These are phyloP conservation scores for Morpho helenor DNA, from an alignment of 2,888 invertebrate genomes.

Conservation along the genomic window DNA sequence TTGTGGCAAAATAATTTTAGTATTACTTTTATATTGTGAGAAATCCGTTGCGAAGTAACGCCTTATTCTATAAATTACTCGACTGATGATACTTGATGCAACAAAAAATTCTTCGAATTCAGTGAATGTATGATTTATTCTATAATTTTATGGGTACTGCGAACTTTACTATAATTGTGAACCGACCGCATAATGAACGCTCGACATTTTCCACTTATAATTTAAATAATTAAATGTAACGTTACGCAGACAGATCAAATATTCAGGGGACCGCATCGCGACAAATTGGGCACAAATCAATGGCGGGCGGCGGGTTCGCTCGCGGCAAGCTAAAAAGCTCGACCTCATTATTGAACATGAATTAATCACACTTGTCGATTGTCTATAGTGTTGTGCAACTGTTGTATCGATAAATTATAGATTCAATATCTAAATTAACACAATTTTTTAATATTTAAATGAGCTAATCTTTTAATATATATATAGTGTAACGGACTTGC, in stretches of 20 bases:
- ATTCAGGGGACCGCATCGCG: conserved; percentile 54
- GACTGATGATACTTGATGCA: too few species aligned
- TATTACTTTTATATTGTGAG: too few species aligned
- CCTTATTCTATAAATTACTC: too few species aligned
- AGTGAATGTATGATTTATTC: too few species aligned
- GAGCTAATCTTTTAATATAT: too few species aligned
- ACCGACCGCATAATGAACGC: conserved; percentile 18
- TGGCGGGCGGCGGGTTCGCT: conserved; percentile 33
- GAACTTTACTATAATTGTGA: neutral
- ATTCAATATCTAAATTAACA: too few species aligned
- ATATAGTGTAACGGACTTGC: too few species aligned
- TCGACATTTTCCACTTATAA: conserved; percentile 29
- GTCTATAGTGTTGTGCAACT: conserved; percentile 37
- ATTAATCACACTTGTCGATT: conserved; percentile 70
- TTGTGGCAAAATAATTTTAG: too few species aligned
- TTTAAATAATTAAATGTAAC: conserved; percentile 39
- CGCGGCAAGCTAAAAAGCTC: conserved; percentile 54
- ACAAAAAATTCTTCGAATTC: too few species aligned
- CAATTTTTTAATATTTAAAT: too few species aligned
- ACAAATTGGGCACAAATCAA: conserved; percentile 68
- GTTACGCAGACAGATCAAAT: conserved; percentile 51
- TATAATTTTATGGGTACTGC: too few species aligned
- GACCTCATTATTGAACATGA: conserved; percentile 69
- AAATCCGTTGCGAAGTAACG: too few species aligned
- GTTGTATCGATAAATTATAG: conserved; percentile 8